Base-by-base conservation (phyloP, 2,888 invertebrate genomes). In the Pyrrhosoma nymphula region DNA sequence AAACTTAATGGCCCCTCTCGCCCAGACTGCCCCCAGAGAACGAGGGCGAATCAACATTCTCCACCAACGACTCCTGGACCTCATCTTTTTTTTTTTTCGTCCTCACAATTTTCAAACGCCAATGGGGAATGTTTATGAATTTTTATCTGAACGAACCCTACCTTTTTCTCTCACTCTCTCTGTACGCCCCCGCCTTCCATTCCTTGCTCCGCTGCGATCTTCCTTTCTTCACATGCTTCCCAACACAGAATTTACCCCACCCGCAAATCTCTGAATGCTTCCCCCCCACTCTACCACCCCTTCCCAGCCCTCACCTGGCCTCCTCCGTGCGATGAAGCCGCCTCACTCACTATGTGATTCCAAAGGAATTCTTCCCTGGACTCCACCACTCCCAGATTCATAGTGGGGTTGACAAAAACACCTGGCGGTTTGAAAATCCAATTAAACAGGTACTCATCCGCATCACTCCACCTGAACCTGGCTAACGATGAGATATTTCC, bases 51-150 rank as follows among this genome's bases (percentile, higher is more conserved):
- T 35, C 82, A 82, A 35, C 82, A 82, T 82, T 82, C 82, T 82
- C 82, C 26, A 14, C 82, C 30, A 16, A 16, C 82, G 30, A 0
- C 82, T 35, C 35, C 35, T 35, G 82, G 35, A 35, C 10, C 35
- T 4, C 4, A 35, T 16, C 16, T 82, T 69, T n/a, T n/a, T 69
- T 69, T n/a, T 82, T 82, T 82, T 35, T 26, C 82, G 16, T 35
- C 82, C 82, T 82, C 82, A 35, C 82, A 35, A 35, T 82, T 82
- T 82, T 16, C 82, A 82, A 82, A 82, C 82, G 82, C 30, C 82
- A 82, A 82, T 82, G 82, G 82, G 82, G 82, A 35, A 82, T 82
- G 35, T 35, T 82, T 82, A 82, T 82, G 16, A 82, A 82, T 82
- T 82, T 82, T 82, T 82, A 35, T 82, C 35, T 14, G 35, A 14